Conservation (phyloP, 2,888 invertebrate species). For the Leuctra nigra region DNA sequence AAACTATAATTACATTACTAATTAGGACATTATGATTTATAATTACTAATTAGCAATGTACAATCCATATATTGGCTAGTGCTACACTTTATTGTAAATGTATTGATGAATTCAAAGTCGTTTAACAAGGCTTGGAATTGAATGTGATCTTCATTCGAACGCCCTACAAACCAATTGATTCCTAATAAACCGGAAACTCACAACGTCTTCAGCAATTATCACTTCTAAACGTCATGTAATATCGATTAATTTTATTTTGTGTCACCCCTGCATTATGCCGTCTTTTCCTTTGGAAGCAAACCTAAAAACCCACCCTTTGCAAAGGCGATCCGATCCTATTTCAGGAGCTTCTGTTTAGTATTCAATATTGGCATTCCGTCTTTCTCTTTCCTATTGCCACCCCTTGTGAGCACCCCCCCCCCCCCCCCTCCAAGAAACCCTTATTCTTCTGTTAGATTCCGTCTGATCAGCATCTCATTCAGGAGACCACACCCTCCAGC, state of each 20-base stretch:
- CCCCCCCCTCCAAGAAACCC: slow-evolving; percentile 22
- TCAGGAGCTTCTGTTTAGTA: slow-evolving; percentile 25
- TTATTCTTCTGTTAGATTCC: slow-evolving; percentile 26
- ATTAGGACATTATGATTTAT: too few relatives aligned
- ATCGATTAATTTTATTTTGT: background rate
- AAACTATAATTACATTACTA: too few relatives aligned
- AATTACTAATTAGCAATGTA: too few relatives aligned
- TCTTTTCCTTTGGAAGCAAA: slow-evolving; percentile 17
- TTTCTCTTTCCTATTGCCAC: background rate
- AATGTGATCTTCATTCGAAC: too few relatives aligned
- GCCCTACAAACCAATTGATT: too few relatives aligned
- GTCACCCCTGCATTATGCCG: slow-evolving; percentile 8
- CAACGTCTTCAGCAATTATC: too few relatives aligned
- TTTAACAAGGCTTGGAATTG: too few relatives aligned
- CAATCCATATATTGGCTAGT: too few relatives aligned
- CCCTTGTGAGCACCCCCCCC: background rate
- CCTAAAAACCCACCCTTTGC: slow-evolving; percentile 24
- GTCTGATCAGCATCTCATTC: slow-evolving; percentile 29
- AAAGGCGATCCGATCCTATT: slow-evolving; percentile 26
- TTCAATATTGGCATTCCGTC: slow-evolving; percentile 28
- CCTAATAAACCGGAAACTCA: too few relatives aligned
- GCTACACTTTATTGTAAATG: too few relatives aligned
- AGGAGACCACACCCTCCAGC: slow-evolving; percentile 41
- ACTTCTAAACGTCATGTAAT: too few relatives aligned
- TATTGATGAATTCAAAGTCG: too few relatives aligned